A percentile compares a stretch with the other conserved stretches of the same genome.
Conservation (phyloP, 1,140 invertebrate genomes). For the Onthophagus taurus region DNA sequence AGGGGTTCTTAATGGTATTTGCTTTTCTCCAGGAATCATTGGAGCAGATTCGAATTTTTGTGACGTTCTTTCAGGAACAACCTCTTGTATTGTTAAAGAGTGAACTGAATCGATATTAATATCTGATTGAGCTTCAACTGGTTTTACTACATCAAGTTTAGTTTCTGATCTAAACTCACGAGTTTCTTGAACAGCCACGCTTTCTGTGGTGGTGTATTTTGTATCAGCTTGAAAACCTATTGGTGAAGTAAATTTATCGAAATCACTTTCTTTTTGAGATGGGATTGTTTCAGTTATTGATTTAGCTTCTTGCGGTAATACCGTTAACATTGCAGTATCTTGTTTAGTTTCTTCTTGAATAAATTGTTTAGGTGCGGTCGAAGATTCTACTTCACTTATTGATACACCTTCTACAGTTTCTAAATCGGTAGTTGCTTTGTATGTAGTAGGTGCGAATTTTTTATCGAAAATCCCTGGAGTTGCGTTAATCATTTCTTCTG, state of each 20-base stretch:
- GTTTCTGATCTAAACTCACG: constrained; percentile 51
- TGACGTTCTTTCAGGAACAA: constrained; percentile 58
- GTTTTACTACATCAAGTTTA: constrained; percentile 30
- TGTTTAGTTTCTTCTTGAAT: constrained; percentile 40
- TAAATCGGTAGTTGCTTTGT: constrained; percentile 42
- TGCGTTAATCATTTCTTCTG: constrained; percentile 45
- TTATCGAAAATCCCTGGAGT: constrained; percentile 42
- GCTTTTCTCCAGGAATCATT: constrained; percentile 20
- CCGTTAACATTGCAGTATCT: constrained; percentile 40
- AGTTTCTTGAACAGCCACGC: constrained; percentile 52
- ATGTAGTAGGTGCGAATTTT: constrained; percentile 37
- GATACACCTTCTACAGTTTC: constrained; percentile 45
- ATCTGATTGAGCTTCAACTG: constrained; percentile 43
- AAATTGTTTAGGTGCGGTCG: constrained; percentile 45
- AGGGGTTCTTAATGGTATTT: constrained; percentile 32
- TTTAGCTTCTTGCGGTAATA: constrained; percentile 48
- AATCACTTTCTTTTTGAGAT: constrained; percentile 45
- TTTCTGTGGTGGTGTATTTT: constrained; percentile 42
- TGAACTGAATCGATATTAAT: constrained; percentile 51
- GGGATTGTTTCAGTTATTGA: constrained; percentile 43
- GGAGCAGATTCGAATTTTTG: constrained; percentile 44
- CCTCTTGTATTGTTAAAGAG: constrained; percentile 54
- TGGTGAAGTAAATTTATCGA: constrained; percentile 38
- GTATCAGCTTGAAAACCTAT: constrained; percentile 41
- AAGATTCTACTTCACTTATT: constrained; percentile 46